Percentiles rank a stretch among this genome's conserved stretches.
Evolutionary conservation across 2,113 vertebrate species (phyloP).

Genomic region (Thunnus maccoyii): DNA sequence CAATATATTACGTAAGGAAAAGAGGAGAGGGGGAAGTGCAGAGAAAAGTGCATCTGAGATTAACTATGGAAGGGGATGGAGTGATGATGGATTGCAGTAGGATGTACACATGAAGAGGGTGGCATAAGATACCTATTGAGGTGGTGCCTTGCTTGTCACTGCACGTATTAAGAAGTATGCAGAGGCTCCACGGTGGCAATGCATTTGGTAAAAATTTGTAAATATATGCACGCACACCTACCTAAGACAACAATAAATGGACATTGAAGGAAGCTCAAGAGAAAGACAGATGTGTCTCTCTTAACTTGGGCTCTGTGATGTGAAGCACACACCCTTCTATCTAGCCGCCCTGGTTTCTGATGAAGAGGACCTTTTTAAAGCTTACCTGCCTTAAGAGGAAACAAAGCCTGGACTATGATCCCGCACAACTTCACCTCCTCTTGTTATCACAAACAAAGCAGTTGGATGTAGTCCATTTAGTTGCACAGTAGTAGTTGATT

Average conservation of each 20-base stretch:
- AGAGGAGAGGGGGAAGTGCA: constrained; percentile 14
- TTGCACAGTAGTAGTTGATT: constrained; percentile 75
- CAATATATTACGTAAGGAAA: constrained; percentile 12
- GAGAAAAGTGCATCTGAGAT: constrained; percentile 27
- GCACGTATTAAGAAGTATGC: constrained; percentile 45
- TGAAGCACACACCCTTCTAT: constrained; percentile 56
- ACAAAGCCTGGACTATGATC: constrained; percentile 66
- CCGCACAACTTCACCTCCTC: constrained; percentile 71
- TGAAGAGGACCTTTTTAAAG: constrained; percentile 64
- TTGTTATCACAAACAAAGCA: constrained; percentile 52
- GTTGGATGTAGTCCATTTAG: constrained; percentile 68
- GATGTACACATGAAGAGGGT: constrained; percentile 41
- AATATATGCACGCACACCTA: constrained; percentile 74
- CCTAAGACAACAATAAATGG: constrained; percentile 63
- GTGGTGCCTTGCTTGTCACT: constrained; percentile 43
- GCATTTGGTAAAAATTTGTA: constrained; percentile 66
- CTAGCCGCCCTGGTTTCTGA: constrained; percentile 40
- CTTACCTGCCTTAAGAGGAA: constrained; percentile 75
- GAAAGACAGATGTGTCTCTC: constrained; percentile 14
- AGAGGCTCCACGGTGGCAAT: constrained; percentile 37
- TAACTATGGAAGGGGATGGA: constrained; percentile 22
- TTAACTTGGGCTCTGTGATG: constrained; percentile 44
- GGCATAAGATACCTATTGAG: constrained; percentile 9
- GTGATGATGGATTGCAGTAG: constrained; percentile 14
- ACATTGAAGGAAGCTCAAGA: constrained; percentile 68